Percentiles rank a stretch among this genome's conserved stretches.
Conservation (phyloP, 2,797 vertebrate genomes). For the Danio aesculapii region DNA sequence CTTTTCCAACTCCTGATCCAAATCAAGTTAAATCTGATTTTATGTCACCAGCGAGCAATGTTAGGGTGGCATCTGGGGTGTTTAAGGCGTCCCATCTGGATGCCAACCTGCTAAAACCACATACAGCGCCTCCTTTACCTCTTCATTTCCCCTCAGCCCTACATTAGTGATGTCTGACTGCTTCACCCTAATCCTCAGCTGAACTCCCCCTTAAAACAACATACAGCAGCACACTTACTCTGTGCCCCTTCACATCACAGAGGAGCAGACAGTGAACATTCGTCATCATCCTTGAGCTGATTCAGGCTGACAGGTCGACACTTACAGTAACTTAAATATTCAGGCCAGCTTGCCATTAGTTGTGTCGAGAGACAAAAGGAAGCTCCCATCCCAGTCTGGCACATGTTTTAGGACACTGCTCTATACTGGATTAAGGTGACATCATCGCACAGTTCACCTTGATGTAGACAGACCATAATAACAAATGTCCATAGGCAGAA, state of each 20-base stretch:
- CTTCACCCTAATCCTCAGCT: not conserved
- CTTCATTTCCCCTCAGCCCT: not conserved
- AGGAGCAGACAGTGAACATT: conserved; percentile 55
- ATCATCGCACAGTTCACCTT: conserved; percentile 16
- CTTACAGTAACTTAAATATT: conserved; percentile 72
- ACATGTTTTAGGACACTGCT: conserved; percentile 8
- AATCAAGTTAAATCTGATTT: not conserved
- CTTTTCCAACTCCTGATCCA: too few species aligned
- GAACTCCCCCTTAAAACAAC: conserved; percentile 24
- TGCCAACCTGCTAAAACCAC: not conserved
- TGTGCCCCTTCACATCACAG: conserved; percentile 22
- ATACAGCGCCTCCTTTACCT: not conserved
- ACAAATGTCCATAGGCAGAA: not conserved
- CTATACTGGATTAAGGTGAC: conserved; percentile 8
- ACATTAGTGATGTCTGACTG: not conserved
- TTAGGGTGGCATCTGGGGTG: not conserved
- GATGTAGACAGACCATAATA: not conserved
- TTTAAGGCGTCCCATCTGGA: not conserved
- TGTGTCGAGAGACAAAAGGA: conserved; percentile 68
- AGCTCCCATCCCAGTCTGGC: conserved; percentile 57
- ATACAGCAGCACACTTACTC: conserved; percentile 27
- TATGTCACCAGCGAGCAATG: not conserved
- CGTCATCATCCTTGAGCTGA: conserved; percentile 68
- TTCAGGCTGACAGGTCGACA: conserved; percentile 74
- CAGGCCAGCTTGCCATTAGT: conserved; percentile 71